These are phyloP conservation scores for Notodonta dromedarius DNA, from an alignment of 2,888 invertebrate genomes.

Conservation along the genomic window DNA sequence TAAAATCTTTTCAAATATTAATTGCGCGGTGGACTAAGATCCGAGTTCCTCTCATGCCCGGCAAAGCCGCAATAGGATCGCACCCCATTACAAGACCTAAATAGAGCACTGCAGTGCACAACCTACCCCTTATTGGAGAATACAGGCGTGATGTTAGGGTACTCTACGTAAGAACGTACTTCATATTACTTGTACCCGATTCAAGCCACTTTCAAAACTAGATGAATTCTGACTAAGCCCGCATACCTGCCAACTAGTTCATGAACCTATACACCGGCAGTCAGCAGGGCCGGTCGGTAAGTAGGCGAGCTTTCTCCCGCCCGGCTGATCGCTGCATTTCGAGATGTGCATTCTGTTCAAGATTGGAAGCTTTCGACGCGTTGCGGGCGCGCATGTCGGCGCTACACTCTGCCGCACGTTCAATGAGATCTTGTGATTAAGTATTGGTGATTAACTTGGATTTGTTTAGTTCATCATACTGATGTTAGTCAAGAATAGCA, in stretches of 20 bases:
- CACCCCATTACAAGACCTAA: no score
- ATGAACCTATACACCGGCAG: neutral
- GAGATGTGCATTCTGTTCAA: neutral
- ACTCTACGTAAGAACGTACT: neutral
- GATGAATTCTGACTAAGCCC: neutral
- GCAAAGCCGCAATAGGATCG: no score
- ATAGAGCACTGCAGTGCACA: no score
- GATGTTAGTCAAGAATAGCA: no score
- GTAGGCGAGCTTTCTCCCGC: constrained; percentile 34
- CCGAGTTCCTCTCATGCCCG: no score
- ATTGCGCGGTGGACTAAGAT: no score
- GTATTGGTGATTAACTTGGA: no score
- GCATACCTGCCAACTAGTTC: neutral
- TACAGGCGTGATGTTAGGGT: neutral
- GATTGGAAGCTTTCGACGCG: neutral
- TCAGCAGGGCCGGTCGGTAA: constrained; percentile 24
- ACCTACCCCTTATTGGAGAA: no score
- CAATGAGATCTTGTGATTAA: neutral
- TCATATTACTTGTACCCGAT: neutral
- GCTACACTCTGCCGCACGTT: neutral
- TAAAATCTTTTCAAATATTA: no score
- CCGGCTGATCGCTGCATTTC: neutral
- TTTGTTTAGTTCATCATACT: no score
- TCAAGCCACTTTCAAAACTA: neutral
- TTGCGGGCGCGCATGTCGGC: neutral